Evolutionary conservation across 2,113 vertebrate genomes (phyloP), one percentile per base, ranked within the genome.

Genomic region (Numenius arquata): DNA sequence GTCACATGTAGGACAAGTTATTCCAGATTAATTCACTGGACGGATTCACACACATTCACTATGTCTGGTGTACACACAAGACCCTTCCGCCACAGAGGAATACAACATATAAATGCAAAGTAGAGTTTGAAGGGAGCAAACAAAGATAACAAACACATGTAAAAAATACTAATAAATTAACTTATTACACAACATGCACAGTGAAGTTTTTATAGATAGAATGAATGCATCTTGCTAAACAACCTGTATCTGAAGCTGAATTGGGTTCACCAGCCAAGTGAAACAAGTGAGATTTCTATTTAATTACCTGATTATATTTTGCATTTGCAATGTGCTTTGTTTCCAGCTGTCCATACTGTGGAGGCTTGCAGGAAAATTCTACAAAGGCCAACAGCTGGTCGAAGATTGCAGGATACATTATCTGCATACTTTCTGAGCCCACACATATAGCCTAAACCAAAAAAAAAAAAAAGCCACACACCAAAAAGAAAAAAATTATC

Each of bases 371-470:
- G 95, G 99, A 99, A 96, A 99, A 99, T 98, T 99, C 99, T 77
- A 99, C 99, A 96, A 99, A 99, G 89, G 99, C 99, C 92, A 99
- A 97, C 63, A 99, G 98, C 96, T 99, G 99, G 95, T 99, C 98
- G 52, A 99, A 99, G 97, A 99, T 99, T 96, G 99, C 99, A 47
- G 99, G 99, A 98, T 99, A 99, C 99, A 99, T 99, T 98, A 99
- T 99, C 98, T 99, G 99, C 99, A 99, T 99, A 91, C 98, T 99
- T 98, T 99, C 99, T 16, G 99, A 98, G 91, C 99, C 99, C 89
- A 99, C 98, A 93, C 99, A 99, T 97, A 99, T 99, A 87, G 99
- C 99, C 99, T 99, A 96, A 66, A 97, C 6, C 21, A 83, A 79
- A 89, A 84, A 26, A 81, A 92, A 88, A 81, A 27, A 68, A 22